These are phyloP conservation scores for Apocrypta bakeri DNA, from an alignment of 1,140 invertebrate species.

Conservation along the genomic window DNA sequence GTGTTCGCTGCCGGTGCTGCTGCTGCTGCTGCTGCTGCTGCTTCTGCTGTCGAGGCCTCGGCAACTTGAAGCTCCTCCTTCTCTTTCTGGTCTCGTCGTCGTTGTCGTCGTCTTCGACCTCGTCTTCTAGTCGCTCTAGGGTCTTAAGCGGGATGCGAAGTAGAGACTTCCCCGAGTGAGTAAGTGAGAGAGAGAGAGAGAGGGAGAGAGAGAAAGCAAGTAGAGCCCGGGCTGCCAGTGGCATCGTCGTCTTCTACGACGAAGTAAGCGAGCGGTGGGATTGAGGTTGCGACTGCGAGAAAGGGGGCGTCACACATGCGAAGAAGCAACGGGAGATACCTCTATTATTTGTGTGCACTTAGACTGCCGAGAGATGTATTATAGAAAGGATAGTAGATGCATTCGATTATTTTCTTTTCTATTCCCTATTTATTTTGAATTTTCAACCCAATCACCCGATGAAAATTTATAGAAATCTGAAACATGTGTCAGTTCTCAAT, in stretches of 20 bases:
- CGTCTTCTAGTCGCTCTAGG: not conserved
- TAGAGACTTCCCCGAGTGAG: not conserved
- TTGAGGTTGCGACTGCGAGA: not conserved
- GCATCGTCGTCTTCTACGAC: not conserved
- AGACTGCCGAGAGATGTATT: not conserved
- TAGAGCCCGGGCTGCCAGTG: not conserved
- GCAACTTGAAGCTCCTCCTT: not conserved
- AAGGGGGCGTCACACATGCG: constrained; percentile 26
- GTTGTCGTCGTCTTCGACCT: not conserved
- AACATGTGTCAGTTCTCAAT: too few species aligned
- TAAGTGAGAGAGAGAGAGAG: not conserved
- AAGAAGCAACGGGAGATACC: constrained; percentile 5
- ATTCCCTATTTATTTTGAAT: too few species aligned
- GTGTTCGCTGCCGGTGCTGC: constrained; percentile 11
- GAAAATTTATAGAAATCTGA: too few species aligned
- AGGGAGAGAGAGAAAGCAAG: not conserved
- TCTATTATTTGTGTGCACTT: constrained; percentile 15
- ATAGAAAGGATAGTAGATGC: not conserved
- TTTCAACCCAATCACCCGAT: too few species aligned
- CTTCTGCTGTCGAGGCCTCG: not conserved
- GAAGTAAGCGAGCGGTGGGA: not conserved
- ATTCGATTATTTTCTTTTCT: not conserved
- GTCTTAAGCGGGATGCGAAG: not conserved
- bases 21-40: not conserved
- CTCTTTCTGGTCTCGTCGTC: not conserved